Base-by-base conservation (phyloP, 2,797 vertebrate genomes). In the Lithobates pipiens region DNA sequence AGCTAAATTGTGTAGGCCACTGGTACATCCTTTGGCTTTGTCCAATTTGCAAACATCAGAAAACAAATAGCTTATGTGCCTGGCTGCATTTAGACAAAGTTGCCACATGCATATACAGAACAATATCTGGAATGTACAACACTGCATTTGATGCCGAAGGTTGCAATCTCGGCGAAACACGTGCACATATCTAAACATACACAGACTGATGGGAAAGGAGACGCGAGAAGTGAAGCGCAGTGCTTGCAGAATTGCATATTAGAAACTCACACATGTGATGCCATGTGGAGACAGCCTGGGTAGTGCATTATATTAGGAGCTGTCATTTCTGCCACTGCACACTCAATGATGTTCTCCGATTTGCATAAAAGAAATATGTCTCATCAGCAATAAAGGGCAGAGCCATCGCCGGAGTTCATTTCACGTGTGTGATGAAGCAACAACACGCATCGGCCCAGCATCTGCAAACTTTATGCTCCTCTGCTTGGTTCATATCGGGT, bases 351-450 rank as follows among this genome's bases (percentile, higher is more conserved):
- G 78, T 76, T 39, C 69, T 67, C 42, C 71, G 27, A 85, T 85
- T 76, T 85, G 78, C 84, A 85, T 85, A 85, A 76, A 76, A 76
- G 74, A 81, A 85, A 80, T 80, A 68, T 84, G 84, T 80, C 84
- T 81, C 84, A 80, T 85, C 84, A 81, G 84, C 84, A 85, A 67
- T 80, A 85, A 85, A 85, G 84, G 84, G 84, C 77, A 85, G 44
- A 80, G n/a, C 77, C 50, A 63, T 85, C 84, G 76, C 36, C 78
- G 70, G 34, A 61, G 72, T 63, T 85, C 84, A 85, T 81, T 46
- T 85, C 77, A 71, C 23, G 57, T 42, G 72, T 85, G 72, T 76
- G 84, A 85, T 80, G 84, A 25, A 85, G 78, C 84, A 80, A 77
- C 65, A 80, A 65, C n/a, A 68, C n/a, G 36, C 16, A 29, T 63